Base-by-base conservation (phyloP, 2,888 invertebrate genomes). In the Hydrotaea diabolus region DNA sequence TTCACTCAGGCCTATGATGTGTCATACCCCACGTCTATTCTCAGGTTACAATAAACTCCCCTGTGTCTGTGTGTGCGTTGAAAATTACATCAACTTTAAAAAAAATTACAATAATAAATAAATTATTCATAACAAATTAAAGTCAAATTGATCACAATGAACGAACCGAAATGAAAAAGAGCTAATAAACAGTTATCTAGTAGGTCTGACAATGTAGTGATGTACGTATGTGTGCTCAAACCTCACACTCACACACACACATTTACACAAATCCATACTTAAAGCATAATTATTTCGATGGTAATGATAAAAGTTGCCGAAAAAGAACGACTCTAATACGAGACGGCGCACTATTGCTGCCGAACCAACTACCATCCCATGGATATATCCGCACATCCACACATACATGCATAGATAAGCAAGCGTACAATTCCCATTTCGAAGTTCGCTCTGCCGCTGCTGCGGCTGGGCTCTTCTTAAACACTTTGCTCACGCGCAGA, bases 401-500 rank as follows among this genome's bases (percentile, higher is more conserved):
- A 23, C 55, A 73, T 13, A 71, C 15, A 82, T 43, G n/a, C n/a
- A n/a, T n/a, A n/a, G n/a, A n/a, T n/a, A n/a, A n/a, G 39, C 53
- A 78, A 19, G 23, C 9, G 39, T 11, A 39, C 39, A 39, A 9
- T 39, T 39, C 36, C 36, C 15, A 82, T 43, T 7, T 39, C 2
- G 72, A 46, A 23, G 21, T 39, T 43, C 66, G 66, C 39, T 39
- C 31, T 31, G n/a, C 31, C 7, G 7, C 31, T 7, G 31, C 31
- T 7, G 31, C 7, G 3, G 31, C 31, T 7, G 31, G 31, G 31
- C 31, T 31, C 31, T 31, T 31, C 43, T 66, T n/a, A 43, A 73
- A 19, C 76, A 26, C 49, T 59, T 81, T 66, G 73, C 78, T 78
- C 66, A 72, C 23, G 57, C 57, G 69, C 39, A 89, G 89, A 89